Conservation (phyloP, 1,140 invertebrate genomes). For the Drosophila setifemur region DNA sequence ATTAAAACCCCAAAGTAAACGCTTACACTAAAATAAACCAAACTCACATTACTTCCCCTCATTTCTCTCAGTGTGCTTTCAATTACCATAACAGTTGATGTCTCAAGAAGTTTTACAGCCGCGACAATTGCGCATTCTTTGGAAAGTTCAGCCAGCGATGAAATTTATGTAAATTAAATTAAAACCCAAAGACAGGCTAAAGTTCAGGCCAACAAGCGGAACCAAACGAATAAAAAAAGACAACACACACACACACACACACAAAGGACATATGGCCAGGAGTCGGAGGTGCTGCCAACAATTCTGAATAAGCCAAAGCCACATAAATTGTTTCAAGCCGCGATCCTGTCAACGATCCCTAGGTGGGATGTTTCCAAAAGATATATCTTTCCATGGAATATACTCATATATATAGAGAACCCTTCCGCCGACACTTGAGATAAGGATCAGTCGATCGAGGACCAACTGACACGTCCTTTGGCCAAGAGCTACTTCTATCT, state of each 20-base stretch:
- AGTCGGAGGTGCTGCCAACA: too few species aligned
- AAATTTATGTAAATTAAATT: conserved; percentile 79
- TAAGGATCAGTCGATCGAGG: conserved; percentile 43
- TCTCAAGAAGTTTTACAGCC: conserved; percentile 24
- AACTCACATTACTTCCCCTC: too few species aligned
- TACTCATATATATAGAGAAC: conserved; percentile 1
- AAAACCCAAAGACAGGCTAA: conserved; percentile 40
- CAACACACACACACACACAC: too few species aligned
- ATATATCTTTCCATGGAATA: not conserved
- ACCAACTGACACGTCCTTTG: conserved; percentile 57
- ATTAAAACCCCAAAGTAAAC: too few species aligned
- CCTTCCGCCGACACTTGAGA: conserved; percentile 60
- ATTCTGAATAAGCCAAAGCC: conserved; percentile 50
- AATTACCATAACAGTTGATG: conserved; percentile 61
- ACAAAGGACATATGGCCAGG: conserved; percentile 52
- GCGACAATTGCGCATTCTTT: conserved; percentile 45
- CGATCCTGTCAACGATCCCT: conserved; percentile 57
- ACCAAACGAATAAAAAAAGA: too few species aligned
- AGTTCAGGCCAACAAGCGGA: conserved; percentile 65
- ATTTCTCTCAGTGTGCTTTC: conserved; percentile 1
- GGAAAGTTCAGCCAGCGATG: conserved; percentile 63
- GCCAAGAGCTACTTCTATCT: not conserved
- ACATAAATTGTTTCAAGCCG: conserved; percentile 64
- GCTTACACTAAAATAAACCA: too few species aligned
- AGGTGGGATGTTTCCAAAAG: not conserved